Evolutionary conservation across 2,888 invertebrate genomes (phyloP).

Genomic region (Pseudeuparius sepicola): DNA sequence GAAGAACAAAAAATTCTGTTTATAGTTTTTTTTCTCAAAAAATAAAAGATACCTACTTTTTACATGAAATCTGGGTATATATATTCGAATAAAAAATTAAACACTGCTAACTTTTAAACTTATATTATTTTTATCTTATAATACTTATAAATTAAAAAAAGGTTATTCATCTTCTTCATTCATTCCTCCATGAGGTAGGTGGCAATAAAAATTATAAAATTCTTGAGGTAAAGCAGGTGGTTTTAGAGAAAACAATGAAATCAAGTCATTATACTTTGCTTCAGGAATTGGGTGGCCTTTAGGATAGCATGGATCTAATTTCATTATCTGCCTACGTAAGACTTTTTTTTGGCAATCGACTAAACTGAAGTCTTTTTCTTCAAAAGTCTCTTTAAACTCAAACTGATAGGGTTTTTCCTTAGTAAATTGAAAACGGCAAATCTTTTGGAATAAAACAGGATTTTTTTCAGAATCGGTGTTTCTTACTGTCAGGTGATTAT

Average conservation of each 20-base stretch:
- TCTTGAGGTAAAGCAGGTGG: conserved; percentile 8
- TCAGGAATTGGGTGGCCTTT: conserved; percentile 7
- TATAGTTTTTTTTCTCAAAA: not conserved
- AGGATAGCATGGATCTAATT: conserved; percentile 4
- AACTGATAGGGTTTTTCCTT: not conserved
- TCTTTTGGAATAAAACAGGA: conserved; percentile 8
- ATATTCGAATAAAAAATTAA: not conserved
- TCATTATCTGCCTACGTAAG: conserved; percentile 1
- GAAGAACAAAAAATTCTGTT: too few species aligned
- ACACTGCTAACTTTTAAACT: not conserved
- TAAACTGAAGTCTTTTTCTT: not conserved
- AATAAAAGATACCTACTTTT: not conserved
- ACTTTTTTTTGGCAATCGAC: conserved; percentile 5
- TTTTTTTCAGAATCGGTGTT: conserved; percentile 7
- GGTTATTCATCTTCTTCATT: conserved; percentile 4
- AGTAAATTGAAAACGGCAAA: conserved; percentile 11
- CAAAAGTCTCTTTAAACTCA: conserved; percentile 6
- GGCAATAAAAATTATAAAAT: conserved; percentile 8
- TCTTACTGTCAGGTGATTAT: conserved; percentile 7
- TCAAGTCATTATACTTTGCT: conserved; percentile 8
- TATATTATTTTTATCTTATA: not conserved
- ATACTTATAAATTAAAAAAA: too few species aligned
- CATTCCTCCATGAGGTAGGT: not conserved
- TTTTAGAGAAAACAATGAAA: conserved; percentile 10
- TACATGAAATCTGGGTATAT: not conserved